Evolutionary conservation across 2,113 vertebrate genomes (phyloP), one percentile per base, ranked within the genome.

Genomic region (Isichthys henryi): DNA sequence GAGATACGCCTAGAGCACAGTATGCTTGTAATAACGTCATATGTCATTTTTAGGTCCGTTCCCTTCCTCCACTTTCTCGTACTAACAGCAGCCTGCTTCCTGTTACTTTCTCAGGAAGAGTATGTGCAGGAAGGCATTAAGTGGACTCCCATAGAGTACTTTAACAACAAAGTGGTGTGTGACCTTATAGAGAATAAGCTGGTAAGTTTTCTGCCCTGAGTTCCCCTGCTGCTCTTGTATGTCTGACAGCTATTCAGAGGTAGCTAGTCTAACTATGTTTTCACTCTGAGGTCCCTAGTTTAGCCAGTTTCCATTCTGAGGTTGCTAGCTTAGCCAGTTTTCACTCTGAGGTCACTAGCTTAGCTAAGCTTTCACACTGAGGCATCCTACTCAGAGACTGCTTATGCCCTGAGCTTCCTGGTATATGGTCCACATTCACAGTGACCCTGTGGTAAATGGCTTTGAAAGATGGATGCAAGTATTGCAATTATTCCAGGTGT

Each of bases 91-190:
- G 27, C 27, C n/a, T 66, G 58, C 23, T 66, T 66, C 58, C 58
- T n/a, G 23, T 70, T 0, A 0, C 87, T 50, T 27, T 10, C 83
- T 5, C 94, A 99, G 98, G 98, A 99, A 92, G 98, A 99, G 82
- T 99, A 99, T 0, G 97, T 99, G 17, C 97, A 98, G 90, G 98
- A 99, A 88, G 98, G 98, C 43, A 99, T 99, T 95, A 98, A 96
- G 92, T 99, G 98, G 98, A 97, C 95, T 0, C 96, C 98, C 39
- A 99, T 99, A 45, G 96, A 99, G 84, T 99, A 99, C 91, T 99
- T 99, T 95, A 99, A 99, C 95, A 99, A 99, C 95, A 99, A 99
- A 94, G 91, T 99, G 35, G 98, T 99, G 91, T 99, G 98, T 3
- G 98, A 99, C 92, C 97, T 99, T 85, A 99, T 99, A 52, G 98